Base-by-base conservation (phyloP, 2,888 invertebrate genomes). In the Tipula helvola region DNA sequence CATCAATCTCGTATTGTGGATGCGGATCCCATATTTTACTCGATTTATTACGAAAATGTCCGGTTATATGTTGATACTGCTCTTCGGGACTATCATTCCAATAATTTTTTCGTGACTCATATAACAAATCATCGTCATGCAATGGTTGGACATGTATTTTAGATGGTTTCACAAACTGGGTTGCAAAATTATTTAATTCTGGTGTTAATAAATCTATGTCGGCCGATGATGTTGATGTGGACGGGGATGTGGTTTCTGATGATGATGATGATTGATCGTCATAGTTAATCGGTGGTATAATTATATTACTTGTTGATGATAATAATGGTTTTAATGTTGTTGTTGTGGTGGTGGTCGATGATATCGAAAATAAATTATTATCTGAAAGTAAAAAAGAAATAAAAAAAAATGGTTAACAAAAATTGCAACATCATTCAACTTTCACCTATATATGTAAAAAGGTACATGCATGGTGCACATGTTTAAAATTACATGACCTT, bases 21-120 rank as follows among this genome's bases (percentile, higher is more conserved):
- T 95, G 95, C 3, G 95, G 94, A 90, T 95, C 95, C 95, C 95
- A 95, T 86, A 94, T 92, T 89, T 93, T 92, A 57, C 94, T 93
- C 86, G 92, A 91, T 88, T 93, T 92, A 88, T 93, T 94, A 57
- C 95, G 92, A 90, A 94, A 95, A 89, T 95, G 94, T 16, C 95
- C 95, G 87, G 94, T 94, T 90, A 93, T 93, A 89, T 93, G 94
- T 87, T 91, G 91, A 85, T 86, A 42, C n/a, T 36, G 42, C 16
- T 57, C 52, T 1, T 86, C 86, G 36, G 86, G 86, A 44, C 36
- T 44, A 36, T 86, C 57, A 2, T 18, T 89, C 52, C 88, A 89
- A 42, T 89, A 88, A 87, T 91, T 90, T 47, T 90, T 89, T 88
- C 90, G 91, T 36, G 91, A 92, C 88, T 93, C 93, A 89, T 93